Percentiles rank a stretch among this genome's conserved stretches.
These are phyloP conservation scores for Lontra canadensis DNA, from an alignment of 2,113 vertebrate species.

Conservation along the genomic window DNA sequence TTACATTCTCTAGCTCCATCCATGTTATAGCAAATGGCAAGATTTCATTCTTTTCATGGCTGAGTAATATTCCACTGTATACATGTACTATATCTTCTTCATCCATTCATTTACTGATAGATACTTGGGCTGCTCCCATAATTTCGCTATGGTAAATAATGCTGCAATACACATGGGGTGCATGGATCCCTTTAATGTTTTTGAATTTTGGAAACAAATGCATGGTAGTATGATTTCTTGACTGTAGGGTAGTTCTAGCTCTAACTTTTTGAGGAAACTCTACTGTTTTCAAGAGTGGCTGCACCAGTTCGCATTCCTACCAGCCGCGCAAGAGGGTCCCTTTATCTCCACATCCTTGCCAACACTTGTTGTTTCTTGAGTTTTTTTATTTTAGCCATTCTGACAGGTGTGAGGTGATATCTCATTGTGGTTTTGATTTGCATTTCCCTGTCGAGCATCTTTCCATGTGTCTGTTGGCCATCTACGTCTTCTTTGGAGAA, in stretches of 20 bases:
- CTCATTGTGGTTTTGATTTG: too few species aligned
- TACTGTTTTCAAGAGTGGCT: background rate
- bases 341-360: background rate
- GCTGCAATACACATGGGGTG: background rate
- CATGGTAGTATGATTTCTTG: background rate
- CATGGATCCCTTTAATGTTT: background rate
- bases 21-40: background rate
- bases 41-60: background rate
- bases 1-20: background rate
- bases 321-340: background rate
- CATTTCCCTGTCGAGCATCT: too few species aligned
- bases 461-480: too few species aligned
- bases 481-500: too few species aligned
- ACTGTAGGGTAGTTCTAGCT: background rate
- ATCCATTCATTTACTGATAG: background rate
- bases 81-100: background rate
- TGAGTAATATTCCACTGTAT: background rate
- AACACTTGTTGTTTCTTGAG: background rate
- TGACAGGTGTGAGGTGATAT: too few species aligned
- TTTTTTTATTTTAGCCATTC: too few species aligned
- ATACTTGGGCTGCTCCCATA: background rate
- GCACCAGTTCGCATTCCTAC: background rate
- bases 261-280: background rate
- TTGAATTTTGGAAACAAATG: background rate
- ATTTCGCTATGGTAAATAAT: background rate